phyloP scores from a whole-genome alignment of 1,140 invertebrate genomes.

The Ceratina calcarata region DNA sequence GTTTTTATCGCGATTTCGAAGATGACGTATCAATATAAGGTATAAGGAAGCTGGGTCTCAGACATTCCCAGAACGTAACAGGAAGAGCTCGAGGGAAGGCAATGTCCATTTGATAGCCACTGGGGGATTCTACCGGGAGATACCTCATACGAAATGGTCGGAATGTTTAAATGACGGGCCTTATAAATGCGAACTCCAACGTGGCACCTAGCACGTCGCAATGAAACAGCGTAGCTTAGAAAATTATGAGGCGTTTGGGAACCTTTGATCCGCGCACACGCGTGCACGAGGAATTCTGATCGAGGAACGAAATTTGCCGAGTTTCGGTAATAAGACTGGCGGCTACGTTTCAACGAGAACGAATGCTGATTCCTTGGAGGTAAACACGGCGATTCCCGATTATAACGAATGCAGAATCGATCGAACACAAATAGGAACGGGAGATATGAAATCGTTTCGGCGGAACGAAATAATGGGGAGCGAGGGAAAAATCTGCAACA shows the following conservation, averaged over 20 bases:
- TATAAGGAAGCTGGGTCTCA: background rate
- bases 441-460: background rate
- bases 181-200: background rate
- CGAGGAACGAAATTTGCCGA: slow-evolving; percentile 44
- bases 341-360: too few species aligned
- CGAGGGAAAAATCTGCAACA: background rate
- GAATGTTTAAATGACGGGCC: slow-evolving; percentile 15
- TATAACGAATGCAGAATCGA: background rate
- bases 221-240: slow-evolving; percentile 19
- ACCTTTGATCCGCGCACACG: slow-evolving; percentile 47
- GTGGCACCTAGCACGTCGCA: background rate
- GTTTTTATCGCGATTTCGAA: background rate
- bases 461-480: background rate
- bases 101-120: background rate
- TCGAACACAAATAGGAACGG: background rate
- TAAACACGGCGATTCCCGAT: too few species aligned
- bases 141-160: background rate
- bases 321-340: background rate
- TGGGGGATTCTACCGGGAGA: background rate
- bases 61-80: too few species aligned
- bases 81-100: background rate
- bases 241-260: slow-evolving; percentile 45
- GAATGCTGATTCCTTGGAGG: too few species aligned
- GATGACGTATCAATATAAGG: too few species aligned
- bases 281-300: slow-evolving; percentile 38